Evolutionary conservation across 2,797 vertebrate species (phyloP).

Genomic region (Mus caroli): DNA sequence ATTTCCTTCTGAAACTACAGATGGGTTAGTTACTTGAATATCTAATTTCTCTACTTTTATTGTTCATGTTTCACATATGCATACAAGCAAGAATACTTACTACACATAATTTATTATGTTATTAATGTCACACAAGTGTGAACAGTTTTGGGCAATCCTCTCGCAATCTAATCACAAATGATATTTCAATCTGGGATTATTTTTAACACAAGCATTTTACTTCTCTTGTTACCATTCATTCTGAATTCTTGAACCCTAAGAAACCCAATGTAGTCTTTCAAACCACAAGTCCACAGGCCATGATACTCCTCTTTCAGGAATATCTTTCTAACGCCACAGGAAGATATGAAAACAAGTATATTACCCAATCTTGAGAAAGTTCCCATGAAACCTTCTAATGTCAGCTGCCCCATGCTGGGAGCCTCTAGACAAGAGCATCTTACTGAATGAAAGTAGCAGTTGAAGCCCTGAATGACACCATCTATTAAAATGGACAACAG

Average conservation of each 20-base stretch:
- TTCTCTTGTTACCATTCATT: not conserved
- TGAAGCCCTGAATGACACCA: constrained; percentile 71
- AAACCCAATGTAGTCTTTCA: not conserved
- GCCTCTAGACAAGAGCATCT: constrained; percentile 66
- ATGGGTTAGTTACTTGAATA: not conserved
- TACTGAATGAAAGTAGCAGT: constrained; percentile 60
- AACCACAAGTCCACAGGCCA: not conserved
- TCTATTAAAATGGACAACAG: constrained; percentile 80
- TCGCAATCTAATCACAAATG: constrained; percentile 7
- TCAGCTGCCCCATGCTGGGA: constrained; percentile 66
- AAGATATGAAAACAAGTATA: constrained; percentile 55
- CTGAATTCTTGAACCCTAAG: not conserved
- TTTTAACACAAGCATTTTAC: not conserved
- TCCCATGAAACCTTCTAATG: constrained; percentile 38
- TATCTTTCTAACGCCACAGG: constrained; percentile 4
- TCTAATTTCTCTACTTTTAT: constrained; percentile 1
- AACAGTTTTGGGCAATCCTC: constrained; percentile 27
- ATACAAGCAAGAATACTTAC: not conserved
- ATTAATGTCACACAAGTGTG: not conserved
- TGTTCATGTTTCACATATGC: not conserved
- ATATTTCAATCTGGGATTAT: not conserved
- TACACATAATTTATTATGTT: not conserved
- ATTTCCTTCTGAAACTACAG: constrained; percentile 62
- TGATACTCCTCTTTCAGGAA: not conserved
- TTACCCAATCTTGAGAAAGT: constrained; percentile 35